Conservation (phyloP, 2,797 vertebrate species). For the Poeciliopsis infans region DNA sequence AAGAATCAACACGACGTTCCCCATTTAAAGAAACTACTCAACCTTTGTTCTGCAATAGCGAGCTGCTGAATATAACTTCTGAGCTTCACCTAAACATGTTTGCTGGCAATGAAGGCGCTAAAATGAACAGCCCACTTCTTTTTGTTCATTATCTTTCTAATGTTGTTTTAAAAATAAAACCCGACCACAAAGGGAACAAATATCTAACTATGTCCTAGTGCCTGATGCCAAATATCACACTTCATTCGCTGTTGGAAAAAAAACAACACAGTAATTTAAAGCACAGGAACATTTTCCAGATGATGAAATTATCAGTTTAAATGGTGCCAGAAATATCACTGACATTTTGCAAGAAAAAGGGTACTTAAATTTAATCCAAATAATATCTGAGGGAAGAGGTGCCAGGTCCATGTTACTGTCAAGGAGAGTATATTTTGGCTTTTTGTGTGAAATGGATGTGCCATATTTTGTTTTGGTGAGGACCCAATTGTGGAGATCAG, state of each 20-base stretch:
- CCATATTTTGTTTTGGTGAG: neutral
- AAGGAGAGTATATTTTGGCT: neutral
- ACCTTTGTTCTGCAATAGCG: neutral
- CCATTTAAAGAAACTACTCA: neutral
- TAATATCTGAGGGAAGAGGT: neutral
- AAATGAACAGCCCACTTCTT: slow-evolving; percentile 2
- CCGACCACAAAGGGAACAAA: neutral
- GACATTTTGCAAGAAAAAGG: neutral
- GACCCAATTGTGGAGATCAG: neutral
- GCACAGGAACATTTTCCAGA: neutral
- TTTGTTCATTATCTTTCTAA: neutral
- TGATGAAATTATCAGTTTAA: slow-evolving; percentile 4
- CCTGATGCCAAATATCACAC: neutral
- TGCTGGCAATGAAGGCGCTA: neutral
- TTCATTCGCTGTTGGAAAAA: neutral
- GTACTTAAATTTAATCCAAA: neutral
- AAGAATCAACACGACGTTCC: neutral
- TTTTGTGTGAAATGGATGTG: neutral
- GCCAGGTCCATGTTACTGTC: neutral
- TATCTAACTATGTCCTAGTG: neutral
- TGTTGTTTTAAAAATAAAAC: neutral
- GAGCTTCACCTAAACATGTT: neutral
- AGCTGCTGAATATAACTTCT: neutral
- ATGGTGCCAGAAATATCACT: neutral
- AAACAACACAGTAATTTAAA: neutral